These are phyloP conservation scores for Hyalella azteca DNA, from an alignment of 2,888 invertebrate species.

Conservation along the genomic window DNA sequence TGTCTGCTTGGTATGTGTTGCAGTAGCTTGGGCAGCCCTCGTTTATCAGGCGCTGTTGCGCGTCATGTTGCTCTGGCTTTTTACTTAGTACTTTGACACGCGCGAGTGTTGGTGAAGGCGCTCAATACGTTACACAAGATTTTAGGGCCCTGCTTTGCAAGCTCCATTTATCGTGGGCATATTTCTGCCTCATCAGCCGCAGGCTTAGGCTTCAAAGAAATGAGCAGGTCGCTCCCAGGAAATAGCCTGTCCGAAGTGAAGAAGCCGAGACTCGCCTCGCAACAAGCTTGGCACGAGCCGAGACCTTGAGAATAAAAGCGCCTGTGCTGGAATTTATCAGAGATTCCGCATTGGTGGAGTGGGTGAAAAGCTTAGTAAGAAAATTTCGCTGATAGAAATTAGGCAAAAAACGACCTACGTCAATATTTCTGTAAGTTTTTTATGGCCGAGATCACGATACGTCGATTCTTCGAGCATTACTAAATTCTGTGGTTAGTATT, in stretches of 20 bases:
- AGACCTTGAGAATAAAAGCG: neutral
- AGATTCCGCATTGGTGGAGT: no score
- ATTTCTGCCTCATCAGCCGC: constrained; percentile 3
- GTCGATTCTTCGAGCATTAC: no score
- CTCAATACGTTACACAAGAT: neutral
- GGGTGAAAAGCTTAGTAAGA: no score
- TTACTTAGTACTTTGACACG: neutral
- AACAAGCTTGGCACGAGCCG: neutral
- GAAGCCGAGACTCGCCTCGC: neutral
- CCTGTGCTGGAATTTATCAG: neutral
- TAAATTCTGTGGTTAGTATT: no score
- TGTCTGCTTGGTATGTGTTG: no score
- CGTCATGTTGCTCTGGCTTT: no score
- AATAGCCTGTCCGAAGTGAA: neutral
- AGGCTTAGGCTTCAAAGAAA: constrained; percentile 6
- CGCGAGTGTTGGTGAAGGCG: neutral
- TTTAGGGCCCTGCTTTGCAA: neutral
- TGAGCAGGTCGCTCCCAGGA: neutral
- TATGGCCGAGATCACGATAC: no score
- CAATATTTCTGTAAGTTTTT: neutral
- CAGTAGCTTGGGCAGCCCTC: no score
- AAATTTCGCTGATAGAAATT: no score
- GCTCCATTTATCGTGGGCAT: neutral
- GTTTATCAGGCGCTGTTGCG: no score
- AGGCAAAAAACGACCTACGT: neutral